These are phyloP conservation scores for Sylvilagus floridanus DNA, from an alignment of 2,797 vertebrate genomes.

Conservation along the genomic window DNA sequence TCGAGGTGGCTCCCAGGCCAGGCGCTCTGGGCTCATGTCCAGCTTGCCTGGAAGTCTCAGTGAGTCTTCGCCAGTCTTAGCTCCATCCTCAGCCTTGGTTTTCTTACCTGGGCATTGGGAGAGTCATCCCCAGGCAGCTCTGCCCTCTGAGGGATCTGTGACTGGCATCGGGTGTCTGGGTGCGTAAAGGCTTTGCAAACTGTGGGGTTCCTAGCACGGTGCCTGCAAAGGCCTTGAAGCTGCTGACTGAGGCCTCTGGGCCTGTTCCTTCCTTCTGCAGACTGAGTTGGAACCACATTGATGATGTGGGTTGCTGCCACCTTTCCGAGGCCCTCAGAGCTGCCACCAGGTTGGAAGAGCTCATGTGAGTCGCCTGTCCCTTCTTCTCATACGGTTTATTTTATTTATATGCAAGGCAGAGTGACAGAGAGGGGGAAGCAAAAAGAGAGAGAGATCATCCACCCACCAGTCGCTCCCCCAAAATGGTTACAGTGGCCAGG, in stretches of 20 bases:
- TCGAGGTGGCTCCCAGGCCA: not conserved
- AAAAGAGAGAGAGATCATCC: too few relatives aligned
- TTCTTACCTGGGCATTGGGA: not conserved
- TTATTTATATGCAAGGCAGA: too few relatives aligned
- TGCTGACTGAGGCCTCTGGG: not conserved
- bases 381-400: too few relatives aligned
- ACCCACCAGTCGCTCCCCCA: too few relatives aligned
- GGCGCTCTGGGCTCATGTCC: not conserved
- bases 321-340: conserved; percentile 86
- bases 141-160: not conserved
- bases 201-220: not conserved
- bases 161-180: not conserved
- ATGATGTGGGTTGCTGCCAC: conserved; percentile 48
- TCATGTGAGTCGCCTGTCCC: conserved; percentile 87
- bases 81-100: not conserved
- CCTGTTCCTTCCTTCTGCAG: conserved; percentile 82
- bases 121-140: not conserved
- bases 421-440: too few relatives aligned
- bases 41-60: not conserved
- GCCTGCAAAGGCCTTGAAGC: not conserved
- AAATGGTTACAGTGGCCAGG: too few relatives aligned
- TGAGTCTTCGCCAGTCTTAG: not conserved
- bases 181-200: not conserved
- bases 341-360: conserved; percentile 87
- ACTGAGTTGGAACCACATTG: conserved; percentile 86